These are phyloP conservation scores for Corticium candelabrum DNA, from an alignment of 37 sponge, comb jelly and placozoan species.

Conservation along the genomic window DNA sequence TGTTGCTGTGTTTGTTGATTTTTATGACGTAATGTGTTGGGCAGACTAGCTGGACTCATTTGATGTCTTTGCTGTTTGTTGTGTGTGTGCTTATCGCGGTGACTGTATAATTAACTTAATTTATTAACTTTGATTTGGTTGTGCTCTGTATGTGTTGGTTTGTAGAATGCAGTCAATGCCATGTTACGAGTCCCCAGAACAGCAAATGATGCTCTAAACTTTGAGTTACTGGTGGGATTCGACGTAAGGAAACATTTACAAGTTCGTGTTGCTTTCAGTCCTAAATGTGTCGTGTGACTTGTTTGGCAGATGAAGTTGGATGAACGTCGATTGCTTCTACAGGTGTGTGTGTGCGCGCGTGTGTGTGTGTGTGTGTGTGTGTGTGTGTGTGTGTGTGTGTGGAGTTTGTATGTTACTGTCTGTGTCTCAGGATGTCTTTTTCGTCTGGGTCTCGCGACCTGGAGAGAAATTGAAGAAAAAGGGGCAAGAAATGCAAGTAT, in stretches of 20 bases:
- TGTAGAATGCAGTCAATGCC: slow-evolving; percentile 24
- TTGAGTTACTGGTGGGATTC: slow-evolving; percentile 35
- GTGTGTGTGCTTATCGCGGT: no score
- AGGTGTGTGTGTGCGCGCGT: no score
- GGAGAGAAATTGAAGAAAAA: slow-evolving; percentile 1
- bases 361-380: no score
- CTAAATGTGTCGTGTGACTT: no score
- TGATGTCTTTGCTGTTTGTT: no score
- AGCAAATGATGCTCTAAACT: slow-evolving; percentile 66
- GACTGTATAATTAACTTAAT: no score
- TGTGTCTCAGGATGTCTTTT: not conserved
- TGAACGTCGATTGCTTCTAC: not conserved
- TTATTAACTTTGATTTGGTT: not conserved
- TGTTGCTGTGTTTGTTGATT: no score
- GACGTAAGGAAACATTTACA: slow-evolving; percentile 29
- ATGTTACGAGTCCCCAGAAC: slow-evolving; percentile 23
- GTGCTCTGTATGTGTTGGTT: not conserved
- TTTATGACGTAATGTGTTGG: no score
- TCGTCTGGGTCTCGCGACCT: not conserved
- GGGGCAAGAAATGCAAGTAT: slow-evolving; percentile 3
- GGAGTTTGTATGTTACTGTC: not conserved
- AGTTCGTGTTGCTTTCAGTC: slow-evolving; percentile 41
- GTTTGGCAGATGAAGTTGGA: not conserved
- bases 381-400: no score
- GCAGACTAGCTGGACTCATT: no score